Evolutionary conservation across 2,113 vertebrate species (phyloP), one percentile per base, ranked within the genome.

Genomic region (Trochalopteron elliotii): DNA sequence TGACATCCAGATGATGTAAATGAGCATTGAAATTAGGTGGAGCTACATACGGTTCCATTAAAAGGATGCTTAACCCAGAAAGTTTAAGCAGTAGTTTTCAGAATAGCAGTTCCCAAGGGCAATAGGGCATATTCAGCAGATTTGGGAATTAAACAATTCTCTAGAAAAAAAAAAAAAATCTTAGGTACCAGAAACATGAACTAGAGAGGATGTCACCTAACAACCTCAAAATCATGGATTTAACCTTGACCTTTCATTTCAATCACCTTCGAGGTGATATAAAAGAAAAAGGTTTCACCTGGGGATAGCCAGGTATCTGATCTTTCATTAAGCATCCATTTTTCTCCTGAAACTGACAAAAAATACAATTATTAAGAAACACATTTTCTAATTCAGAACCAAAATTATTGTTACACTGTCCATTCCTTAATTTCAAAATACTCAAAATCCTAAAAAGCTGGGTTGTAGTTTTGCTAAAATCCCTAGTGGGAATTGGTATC

Each of bases 51-150:
- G 2, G 15, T 77, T 90, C 64, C 76, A 60, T 75, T 2, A 18
- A 39, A 60, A 60, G 75, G 39, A 70, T 91, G 57, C 40, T 95
- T 88, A 96, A 86, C 42, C 59, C 60, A 94, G 87, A 77, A 91
- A 77, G 63, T 80, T 88, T 37, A 69, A 61, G 65, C 18, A 86
- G 37, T 65, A 80, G 21, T 87, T 93, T 94, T 94, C 71, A 78
- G 92, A 89, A 83, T 52, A 90, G 47, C 47, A 65, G 35, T 56
- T 92, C 89, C 64, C 56, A 89, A 77, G 64, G 68, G 61, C 49
- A 90, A 50, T 9, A 25, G 4, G 14, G 16, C 28, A 53, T 63
- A 49, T 78, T 86, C 71, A 78, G 67, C 22, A 68, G 59, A 52
- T 69, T 23, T 77, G 23, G 11, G 23, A 88, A 83, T 23, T 39